phyloP scores from a whole-genome alignment of 2,797 vertebrate species.

The Leptoclinus maculatus region DNA sequence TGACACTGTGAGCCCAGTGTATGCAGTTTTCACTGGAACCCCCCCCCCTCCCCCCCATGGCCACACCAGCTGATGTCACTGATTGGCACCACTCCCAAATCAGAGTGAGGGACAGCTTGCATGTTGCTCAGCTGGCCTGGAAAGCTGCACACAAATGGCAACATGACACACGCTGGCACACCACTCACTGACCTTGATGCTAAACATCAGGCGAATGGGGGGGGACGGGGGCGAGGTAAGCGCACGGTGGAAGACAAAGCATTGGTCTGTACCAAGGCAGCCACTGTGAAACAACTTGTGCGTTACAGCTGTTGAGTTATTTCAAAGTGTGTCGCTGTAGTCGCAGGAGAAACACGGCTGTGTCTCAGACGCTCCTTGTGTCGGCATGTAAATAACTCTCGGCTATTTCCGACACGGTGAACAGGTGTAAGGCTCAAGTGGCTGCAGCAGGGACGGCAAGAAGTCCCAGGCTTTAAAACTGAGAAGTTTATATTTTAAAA shows the following conservation, averaged over 20 bases:
- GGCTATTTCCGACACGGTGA: conserved; percentile 56
- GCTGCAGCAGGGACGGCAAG: background rate
- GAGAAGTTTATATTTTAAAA: conserved; percentile 20
- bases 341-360: conserved; percentile 28
- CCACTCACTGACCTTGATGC: conserved; percentile 38
- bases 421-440: conserved; percentile 54
- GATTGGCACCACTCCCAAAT: conserved; percentile 15
- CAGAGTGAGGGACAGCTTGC: background rate
- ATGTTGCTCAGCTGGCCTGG: conserved; percentile 8
- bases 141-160: conserved; percentile 16
- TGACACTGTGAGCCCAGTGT: conserved; percentile 5
- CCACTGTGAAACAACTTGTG: conserved; percentile 16
- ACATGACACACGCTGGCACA: conserved; percentile 6
- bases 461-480: background rate
- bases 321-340: conserved; percentile 54
- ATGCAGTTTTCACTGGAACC: conserved; percentile 10
- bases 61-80: conserved; percentile 21
- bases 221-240: background rate
- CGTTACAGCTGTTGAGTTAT: conserved; percentile 50
- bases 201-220: conserved; percentile 34
- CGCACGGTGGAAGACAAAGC: conserved; percentile 13
- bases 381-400: conserved; percentile 54
- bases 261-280: conserved; percentile 3
- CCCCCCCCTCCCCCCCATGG: background rate
- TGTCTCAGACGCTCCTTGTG: conserved; percentile 48